phyloP scores from a whole-genome alignment of 2,113 vertebrate genomes.

The Barnardius zonarius region DNA sequence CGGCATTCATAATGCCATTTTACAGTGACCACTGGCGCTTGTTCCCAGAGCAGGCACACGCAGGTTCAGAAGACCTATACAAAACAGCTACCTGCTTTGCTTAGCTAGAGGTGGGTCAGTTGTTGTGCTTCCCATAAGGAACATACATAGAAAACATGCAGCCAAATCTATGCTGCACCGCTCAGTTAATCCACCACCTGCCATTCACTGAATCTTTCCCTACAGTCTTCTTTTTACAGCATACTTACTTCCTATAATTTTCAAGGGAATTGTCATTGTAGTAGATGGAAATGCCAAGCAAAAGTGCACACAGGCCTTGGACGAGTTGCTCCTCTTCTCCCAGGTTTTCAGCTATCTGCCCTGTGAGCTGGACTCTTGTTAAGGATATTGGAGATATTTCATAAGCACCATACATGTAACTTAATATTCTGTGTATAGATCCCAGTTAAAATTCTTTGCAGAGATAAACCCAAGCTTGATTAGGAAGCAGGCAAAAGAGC shows the following conservation, averaged over 20 bases:
- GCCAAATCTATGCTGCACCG: neutral
- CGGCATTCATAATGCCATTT: neutral
- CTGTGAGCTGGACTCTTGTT: constrained; percentile 85
- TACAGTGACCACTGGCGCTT: neutral
- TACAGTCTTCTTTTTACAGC: neutral
- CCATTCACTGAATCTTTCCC: neutral
- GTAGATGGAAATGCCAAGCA: constrained; percentile 96
- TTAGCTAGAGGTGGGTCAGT: neutral
- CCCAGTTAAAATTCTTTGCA: neutral
- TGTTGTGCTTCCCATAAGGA: neutral
- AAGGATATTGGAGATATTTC: constrained; percentile 69
- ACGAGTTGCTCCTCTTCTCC: constrained; percentile 96
- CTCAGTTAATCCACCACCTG: neutral
- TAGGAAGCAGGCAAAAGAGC: neutral
- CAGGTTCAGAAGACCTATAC: neutral
- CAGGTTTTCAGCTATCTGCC: constrained; percentile 96
- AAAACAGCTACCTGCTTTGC: neutral
- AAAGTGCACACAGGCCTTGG: constrained; percentile 92
- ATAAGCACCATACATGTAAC: neutral
- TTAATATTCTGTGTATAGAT: neutral
- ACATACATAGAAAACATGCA: neutral
- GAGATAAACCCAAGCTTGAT: neutral
- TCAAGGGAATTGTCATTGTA: constrained; percentile 98
- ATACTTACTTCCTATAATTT: constrained; percentile 90
- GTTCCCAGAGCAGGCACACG: neutral